These are phyloP conservation scores for Eremophila alpestris DNA, from an alignment of 2,797 vertebrate genomes.

Conservation along the genomic window DNA sequence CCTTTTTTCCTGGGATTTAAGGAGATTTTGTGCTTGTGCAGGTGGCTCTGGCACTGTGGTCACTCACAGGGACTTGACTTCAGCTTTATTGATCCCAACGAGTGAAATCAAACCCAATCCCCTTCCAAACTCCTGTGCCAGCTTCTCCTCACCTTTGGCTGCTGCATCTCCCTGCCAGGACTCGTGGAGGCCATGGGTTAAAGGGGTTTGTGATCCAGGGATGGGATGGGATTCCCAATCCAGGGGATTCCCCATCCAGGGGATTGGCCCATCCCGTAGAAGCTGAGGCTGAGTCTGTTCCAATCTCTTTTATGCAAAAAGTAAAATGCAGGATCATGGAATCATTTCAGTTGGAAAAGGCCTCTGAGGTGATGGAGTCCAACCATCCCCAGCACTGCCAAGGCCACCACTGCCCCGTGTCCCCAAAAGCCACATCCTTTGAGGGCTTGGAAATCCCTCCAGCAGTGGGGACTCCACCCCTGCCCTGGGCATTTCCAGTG, in stretches of 20 bases:
- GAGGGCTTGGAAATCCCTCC: rapidly evolving
- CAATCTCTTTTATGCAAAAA: not conserved
- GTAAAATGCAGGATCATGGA: not conserved
- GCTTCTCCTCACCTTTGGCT: not conserved
- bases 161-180: not conserved
- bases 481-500: not conserved
- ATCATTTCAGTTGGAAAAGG: not conserved
- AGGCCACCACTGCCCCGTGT: not conserved
- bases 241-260: no score
- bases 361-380: not conserved
- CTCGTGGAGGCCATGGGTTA: rapidly evolving
- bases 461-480: rapidly evolving
- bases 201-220: not conserved
- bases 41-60: not conserved
- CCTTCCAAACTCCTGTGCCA: not conserved
- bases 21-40: not conserved
- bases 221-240: not conserved
- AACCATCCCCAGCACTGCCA: not conserved
- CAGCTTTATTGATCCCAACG: not conserved
- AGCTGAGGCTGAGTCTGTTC: not conserved
- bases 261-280: not conserved
- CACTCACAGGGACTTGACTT: not conserved
- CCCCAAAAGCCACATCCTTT: not conserved
- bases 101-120: not conserved
- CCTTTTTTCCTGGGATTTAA: no score